phyloP scores from a whole-genome alignment of 2,113 vertebrate species.

The Pseudorasbora parva region DNA sequence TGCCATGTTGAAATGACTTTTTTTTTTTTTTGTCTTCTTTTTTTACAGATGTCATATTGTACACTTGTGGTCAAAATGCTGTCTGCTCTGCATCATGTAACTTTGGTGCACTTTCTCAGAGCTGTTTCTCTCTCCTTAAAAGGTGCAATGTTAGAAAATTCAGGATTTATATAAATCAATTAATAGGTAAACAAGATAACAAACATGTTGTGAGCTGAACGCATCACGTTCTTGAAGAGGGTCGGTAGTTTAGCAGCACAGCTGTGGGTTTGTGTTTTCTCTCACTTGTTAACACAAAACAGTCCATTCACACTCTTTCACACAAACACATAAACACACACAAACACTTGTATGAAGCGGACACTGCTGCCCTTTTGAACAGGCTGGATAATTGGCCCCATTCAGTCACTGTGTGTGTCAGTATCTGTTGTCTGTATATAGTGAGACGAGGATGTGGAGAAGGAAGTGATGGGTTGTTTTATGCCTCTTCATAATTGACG shows the following conservation, averaged over 20 bases:
- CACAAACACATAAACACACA: slow-evolving; percentile 37
- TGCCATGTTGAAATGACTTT: slow-evolving; percentile 5
- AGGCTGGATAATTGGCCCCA: slow-evolving; percentile 62
- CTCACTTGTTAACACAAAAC: slow-evolving; percentile 33
- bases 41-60: slow-evolving; percentile 27
- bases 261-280: slow-evolving; percentile 36
- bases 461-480: slow-evolving; percentile 42
- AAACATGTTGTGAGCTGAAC: background rate
- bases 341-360: slow-evolving; percentile 39
- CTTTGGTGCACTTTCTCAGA: background rate
- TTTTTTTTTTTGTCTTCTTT: background rate
- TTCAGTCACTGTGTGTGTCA: slow-evolving; percentile 43
- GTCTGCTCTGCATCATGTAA: background rate
- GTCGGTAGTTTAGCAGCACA: slow-evolving; percentile 19
- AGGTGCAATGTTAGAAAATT: background rate
- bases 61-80: background rate
- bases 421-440: slow-evolving; percentile 28
- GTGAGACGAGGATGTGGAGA: slow-evolving; percentile 39
- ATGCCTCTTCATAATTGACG: slow-evolving; percentile 27
- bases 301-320: slow-evolving; percentile 34
- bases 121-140: background rate
- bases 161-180: background rate
- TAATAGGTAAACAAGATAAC: background rate
- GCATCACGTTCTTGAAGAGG: background rate
- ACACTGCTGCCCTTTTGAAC: slow-evolving; percentile 52